These are phyloP conservation scores for Trissoscelio sp. DNA, from an alignment of 2,888 invertebrate genomes.

Conservation along the genomic window DNA sequence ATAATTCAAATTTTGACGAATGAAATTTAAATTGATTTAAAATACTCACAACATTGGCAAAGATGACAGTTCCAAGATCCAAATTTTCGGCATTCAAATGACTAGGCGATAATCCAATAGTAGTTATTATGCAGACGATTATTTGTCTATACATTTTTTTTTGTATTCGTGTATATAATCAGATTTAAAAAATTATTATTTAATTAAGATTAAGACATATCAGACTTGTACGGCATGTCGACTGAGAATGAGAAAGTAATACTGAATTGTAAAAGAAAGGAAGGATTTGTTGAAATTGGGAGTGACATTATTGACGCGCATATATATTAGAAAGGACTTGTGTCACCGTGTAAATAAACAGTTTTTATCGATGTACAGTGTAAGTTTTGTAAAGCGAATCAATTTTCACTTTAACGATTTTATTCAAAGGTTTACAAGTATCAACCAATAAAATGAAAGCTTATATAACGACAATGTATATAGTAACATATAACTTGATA, in stretches of 20 bases:
- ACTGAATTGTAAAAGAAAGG: background rate
- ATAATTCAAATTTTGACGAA: too few species aligned
- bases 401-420: background rate
- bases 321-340: background rate
- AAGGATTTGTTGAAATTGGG: background rate
- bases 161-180: background rate
- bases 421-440: too few species aligned
- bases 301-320: background rate
- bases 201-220: background rate
- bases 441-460: too few species aligned
- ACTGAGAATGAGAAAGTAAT: background rate
- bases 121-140: constrained; percentile 12
- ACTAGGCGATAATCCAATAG: constrained; percentile 10
- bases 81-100: constrained; percentile 55
- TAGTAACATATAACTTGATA: too few species aligned
- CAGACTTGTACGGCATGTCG: background rate
- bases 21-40: too few species aligned
- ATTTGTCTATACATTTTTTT: constrained; percentile 15
- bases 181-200: background rate
- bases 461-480: too few species aligned
- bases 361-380: background rate
- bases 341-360: background rate
- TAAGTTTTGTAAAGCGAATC: background rate
- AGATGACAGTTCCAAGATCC: constrained; percentile 76
- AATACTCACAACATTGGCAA: constrained; percentile 80